Conservation (phyloP, 1,140 invertebrate species). For the Magallana ariakensis region DNA sequence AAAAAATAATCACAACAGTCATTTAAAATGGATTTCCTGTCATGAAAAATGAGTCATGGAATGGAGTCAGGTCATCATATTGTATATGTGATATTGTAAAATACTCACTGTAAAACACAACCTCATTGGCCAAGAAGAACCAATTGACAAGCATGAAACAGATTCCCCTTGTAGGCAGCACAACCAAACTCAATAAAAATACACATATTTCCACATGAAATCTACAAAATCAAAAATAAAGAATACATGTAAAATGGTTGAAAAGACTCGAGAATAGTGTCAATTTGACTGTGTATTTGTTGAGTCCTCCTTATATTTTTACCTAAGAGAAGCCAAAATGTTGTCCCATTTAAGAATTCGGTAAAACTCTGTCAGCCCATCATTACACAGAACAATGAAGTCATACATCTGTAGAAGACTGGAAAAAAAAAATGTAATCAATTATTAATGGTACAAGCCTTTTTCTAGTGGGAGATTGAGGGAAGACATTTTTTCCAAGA, state of each 20-base stretch:
- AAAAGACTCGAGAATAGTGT: slow-evolving; percentile 2
- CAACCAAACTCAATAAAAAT: slow-evolving; percentile 65
- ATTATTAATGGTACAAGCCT: no score
- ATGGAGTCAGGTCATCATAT: neutral
- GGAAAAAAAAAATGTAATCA: slow-evolving; percentile 37
- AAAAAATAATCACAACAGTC: neutral
- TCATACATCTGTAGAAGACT: slow-evolving; percentile 74
- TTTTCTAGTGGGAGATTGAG: no score
- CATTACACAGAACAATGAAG: slow-evolving; percentile 71
- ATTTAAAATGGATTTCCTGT: neutral
- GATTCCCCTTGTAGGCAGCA: slow-evolving; percentile 68
- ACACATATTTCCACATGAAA: slow-evolving; percentile 69
- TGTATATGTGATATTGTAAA: neutral
- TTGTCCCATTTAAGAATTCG: slow-evolving; percentile 71
- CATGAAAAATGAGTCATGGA: neutral
- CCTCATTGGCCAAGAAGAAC: slow-evolving; percentile 66
- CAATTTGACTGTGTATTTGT: neutral
- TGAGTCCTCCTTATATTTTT: slow-evolving; percentile 8
- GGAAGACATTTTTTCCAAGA: no score
- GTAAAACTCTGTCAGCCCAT: slow-evolving; percentile 67
- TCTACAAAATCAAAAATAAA: slow-evolving; percentile 56
- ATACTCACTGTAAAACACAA: slow-evolving; percentile 48
- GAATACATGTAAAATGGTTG: neutral
- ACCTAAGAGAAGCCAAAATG: slow-evolving; percentile 66
- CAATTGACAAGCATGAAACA: slow-evolving; percentile 69